Conservation (phyloP, 64 coral and sea anemone genomes). For the Porites lutea region DNA sequence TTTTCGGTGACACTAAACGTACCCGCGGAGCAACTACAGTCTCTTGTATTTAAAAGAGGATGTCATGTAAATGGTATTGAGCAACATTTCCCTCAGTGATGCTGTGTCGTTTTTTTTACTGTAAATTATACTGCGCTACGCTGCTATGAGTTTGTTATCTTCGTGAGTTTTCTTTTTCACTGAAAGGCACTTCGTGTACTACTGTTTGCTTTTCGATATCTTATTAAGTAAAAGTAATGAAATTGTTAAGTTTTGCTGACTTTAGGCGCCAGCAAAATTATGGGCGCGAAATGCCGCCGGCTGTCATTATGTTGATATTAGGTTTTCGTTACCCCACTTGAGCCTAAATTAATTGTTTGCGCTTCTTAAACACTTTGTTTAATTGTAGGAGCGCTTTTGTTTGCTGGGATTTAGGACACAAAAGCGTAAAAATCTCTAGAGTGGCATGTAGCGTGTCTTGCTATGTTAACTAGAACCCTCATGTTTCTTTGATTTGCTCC, state of each 20-base stretch:
- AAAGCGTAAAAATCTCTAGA: not conserved
- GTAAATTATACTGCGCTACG: no score
- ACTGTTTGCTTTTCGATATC: no score
- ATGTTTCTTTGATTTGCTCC: not conserved
- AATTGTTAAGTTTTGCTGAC: not conserved
- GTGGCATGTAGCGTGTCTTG: not conserved
- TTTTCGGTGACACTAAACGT: no score
- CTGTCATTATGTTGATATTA: not conserved
- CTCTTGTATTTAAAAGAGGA: no score
- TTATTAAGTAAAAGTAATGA: no score
- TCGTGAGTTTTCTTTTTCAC: no score
- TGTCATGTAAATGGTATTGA: no score
- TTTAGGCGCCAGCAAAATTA: not conserved
- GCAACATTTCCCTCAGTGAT: no score
- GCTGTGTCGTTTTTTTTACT: no score
- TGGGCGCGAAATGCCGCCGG: not conserved
- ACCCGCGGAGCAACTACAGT: no score
- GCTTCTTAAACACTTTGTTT: not conserved
- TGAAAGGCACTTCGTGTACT: no score
- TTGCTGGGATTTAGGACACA: not conserved
- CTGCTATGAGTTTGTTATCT: no score
- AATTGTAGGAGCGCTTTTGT: not conserved
- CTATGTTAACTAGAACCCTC: not conserved
- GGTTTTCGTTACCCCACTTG: not conserved
- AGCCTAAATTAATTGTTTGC: conserved; percentile 25